Evolutionary conservation across 2,797 vertebrate genomes (phyloP).

Genomic region (Podarcis lilfordi): DNA sequence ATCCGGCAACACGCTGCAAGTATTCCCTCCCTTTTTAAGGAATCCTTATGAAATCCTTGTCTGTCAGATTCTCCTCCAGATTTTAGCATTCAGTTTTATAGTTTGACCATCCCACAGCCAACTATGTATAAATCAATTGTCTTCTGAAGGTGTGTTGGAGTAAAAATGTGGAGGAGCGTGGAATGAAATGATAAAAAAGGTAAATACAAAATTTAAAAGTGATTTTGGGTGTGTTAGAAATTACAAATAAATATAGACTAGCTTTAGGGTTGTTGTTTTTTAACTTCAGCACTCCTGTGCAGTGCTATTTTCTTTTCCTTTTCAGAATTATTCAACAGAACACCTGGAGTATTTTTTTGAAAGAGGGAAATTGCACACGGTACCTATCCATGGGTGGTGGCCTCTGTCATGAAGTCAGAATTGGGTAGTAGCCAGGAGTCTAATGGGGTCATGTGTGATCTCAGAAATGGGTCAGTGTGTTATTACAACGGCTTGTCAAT

Average conservation of each 20-base stretch:
- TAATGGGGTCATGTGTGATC: not conserved
- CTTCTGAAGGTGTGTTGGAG: not conserved
- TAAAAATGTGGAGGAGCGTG: not conserved
- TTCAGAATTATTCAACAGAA: too few species aligned
- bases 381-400: too few species aligned
- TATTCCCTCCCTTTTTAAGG: not conserved
- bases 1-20: not conserved
- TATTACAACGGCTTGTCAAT: not conserved
- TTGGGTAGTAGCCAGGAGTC: not conserved
- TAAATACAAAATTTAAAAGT: not conserved
- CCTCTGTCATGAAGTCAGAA: not conserved
- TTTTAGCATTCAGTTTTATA: not conserved
- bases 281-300: too few species aligned
- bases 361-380: too few species aligned
- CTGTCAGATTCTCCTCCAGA: not conserved
- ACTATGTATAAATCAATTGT: not conserved
- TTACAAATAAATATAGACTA: not conserved
- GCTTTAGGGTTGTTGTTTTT: not conserved
- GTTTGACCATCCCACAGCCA: not conserved
- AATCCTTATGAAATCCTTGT: not conserved
- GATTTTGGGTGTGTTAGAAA: not conserved
- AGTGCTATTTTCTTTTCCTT: too few species aligned
- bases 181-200: not conserved
- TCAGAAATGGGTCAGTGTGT: not conserved
- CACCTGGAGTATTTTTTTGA: too few species aligned